A percentile compares a stretch with the other conserved stretches of the same genome.
Evolutionary conservation across 92 coral and sea anemone genomes (phyloP).

Genomic region (Parazoanthus atlanticus): DNA sequence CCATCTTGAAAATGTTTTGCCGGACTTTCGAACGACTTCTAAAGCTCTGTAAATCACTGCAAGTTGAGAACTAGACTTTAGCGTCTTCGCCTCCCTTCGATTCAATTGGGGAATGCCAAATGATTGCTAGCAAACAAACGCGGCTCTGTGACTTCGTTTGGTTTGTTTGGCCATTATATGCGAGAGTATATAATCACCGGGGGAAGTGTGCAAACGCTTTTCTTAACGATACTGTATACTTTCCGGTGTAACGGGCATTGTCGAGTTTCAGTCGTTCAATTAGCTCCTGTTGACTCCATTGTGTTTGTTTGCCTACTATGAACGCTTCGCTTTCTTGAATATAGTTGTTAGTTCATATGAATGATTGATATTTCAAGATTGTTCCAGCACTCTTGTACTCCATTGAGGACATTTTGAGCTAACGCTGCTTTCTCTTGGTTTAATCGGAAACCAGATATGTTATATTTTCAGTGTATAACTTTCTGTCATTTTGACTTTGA

Average conservation of each 20-base stretch:
- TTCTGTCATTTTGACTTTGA: background rate
- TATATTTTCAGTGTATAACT: background rate
- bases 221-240: slow-evolving; percentile 33
- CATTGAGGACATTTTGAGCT: background rate
- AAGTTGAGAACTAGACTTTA: background rate
- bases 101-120: slow-evolving; percentile 2
- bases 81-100: background rate
- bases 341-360: background rate
- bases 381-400: background rate
- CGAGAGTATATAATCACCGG: slow-evolving; percentile 20
- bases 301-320: background rate
- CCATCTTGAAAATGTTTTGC: background rate
- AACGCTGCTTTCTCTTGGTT: background rate
- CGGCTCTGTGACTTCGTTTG: background rate
- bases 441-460: background rate
- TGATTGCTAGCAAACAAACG: background rate
- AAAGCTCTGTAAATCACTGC: background rate
- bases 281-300: slow-evolving; percentile 13
- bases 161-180: slow-evolving; percentile 25
- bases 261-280: slow-evolving; percentile 5
- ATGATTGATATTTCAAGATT: background rate
- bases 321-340: background rate
- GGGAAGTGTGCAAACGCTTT: slow-evolving; percentile 25
- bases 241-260: slow-evolving; percentile 45
- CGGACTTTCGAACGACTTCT: background rate